Percentiles rank a stretch among this genome's conserved stretches.
These are phyloP conservation scores for Caenorhabditis japonica DNA, from an alignment of 2,888 invertebrate species.

Conservation along the genomic window DNA sequence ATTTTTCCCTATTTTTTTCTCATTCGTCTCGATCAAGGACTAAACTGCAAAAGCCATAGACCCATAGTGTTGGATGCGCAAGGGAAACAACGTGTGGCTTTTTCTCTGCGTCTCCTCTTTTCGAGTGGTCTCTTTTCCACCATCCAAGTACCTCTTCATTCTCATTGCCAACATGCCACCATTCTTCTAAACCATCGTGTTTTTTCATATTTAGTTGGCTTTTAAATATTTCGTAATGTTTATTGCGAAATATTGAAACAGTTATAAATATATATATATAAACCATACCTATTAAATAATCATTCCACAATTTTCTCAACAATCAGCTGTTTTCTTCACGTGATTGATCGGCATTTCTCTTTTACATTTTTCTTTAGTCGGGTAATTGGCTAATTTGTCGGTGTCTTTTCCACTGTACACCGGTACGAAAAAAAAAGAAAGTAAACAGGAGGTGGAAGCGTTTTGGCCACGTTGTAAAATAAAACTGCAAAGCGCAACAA, in stretches of 20 bases:
- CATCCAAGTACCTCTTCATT: background rate
- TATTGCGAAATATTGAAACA: too few relatives aligned
- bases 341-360: constrained; percentile 6
- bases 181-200: too few relatives aligned
- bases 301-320: background rate
- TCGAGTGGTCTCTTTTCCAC: constrained; percentile 5
- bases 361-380: constrained; percentile 4
- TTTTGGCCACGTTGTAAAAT: constrained; percentile 27
- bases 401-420: constrained; percentile 37
- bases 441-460: constrained; percentile 24
- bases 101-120: constrained; percentile 15
- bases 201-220: too few relatives aligned
- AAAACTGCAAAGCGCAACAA: constrained; percentile 3
- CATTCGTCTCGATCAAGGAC: too few relatives aligned
- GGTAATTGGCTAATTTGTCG: constrained; percentile 41
- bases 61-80: constrained; percentile 36
- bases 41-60: too few relatives aligned
- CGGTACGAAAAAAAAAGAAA: constrained; percentile 1
- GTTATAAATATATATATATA: too few relatives aligned
- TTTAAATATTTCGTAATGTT: too few relatives aligned
- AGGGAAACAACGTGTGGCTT: constrained; percentile 25
- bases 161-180: background rate
- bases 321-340: constrained; percentile 44
- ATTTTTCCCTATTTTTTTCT: background rate
- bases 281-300: too few relatives aligned